Evolutionary conservation across 2,113 vertebrate species (phyloP).

Genomic region (Urocitellus parryii): DNA sequence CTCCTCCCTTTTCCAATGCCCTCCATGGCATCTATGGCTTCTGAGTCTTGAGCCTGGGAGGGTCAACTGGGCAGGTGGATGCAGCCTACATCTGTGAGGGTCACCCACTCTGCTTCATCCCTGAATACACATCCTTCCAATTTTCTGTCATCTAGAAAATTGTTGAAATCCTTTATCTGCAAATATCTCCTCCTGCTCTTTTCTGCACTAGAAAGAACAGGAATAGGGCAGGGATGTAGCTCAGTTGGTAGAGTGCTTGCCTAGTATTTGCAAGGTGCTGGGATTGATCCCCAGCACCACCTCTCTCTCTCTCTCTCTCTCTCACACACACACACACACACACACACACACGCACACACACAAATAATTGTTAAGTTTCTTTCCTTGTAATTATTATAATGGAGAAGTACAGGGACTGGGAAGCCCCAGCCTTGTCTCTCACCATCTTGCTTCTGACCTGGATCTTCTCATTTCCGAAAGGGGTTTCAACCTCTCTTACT

Average conservation of each 20-base stretch:
- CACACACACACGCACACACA: too few relatives aligned
- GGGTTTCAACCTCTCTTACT: neutral
- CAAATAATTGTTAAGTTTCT: neutral
- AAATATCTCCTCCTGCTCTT: neutral
- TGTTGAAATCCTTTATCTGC: neutral
- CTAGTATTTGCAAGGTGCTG: too few relatives aligned
- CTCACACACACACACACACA: too few relatives aligned
- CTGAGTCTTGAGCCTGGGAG: neutral
- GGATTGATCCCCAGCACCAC: too few relatives aligned
- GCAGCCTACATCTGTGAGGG: neutral
- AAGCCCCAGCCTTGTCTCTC: accelerated
- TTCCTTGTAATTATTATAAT: neutral
- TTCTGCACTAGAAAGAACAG: neutral
- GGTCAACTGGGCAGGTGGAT: accelerated
- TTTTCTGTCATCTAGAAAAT: neutral
- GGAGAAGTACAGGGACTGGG: neutral
- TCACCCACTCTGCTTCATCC: too few relatives aligned
- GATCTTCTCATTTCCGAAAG: neutral
- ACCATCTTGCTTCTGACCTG: too few relatives aligned
- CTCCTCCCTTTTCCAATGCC: neutral
- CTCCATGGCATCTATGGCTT: neutral
- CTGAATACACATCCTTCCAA: neutral
- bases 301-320: too few relatives aligned
- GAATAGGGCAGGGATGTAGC: neutral
- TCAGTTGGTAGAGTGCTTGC: too few relatives aligned